Base-by-base conservation (phyloP, 2,888 invertebrate species). In the Drepana falcataria region DNA sequence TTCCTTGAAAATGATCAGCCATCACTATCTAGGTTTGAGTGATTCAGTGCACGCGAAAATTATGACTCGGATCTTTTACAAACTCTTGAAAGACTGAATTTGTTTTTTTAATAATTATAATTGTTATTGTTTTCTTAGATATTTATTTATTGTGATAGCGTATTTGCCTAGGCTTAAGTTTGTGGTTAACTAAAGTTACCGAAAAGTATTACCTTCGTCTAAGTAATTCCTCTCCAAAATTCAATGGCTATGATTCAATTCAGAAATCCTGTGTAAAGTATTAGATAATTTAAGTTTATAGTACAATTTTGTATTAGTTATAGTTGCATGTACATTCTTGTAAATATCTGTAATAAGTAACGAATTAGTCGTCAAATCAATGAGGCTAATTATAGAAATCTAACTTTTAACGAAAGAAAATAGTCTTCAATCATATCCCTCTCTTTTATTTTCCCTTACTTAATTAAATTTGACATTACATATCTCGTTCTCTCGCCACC, bases 61-160 rank as follows among this genome's bases (percentile, higher is more conserved):
- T 49, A 57, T 55, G 41, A 61, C 61, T 69, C 71, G 74, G 76
- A 73, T 74, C 80, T 80, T 80, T 64, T 66, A 66, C 66, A 77
- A 44, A 44, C 44, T 44, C 44, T 71, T 80, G 60, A 69, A 87
- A 91, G 91, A 89, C 91, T 91, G 91, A 89, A 68, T 73, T 81
- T 79, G 71, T 84, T 83, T 84, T 81, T 67, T 75, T 65, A 59
- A 33, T 73, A 68, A 70, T 21, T 21, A 21, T 78, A 68, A 75
- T 81, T 88, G 87, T 90, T 90, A 86, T 51, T 77, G 81, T 87
- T 89, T 81, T 77, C 61, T 72, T 74, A 84, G 76, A 87, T 73
- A 57, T 91, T 88, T 90, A 90, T 90, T 89, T 87, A 82, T 86
- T 87, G 86, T 89, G 85, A 88, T 88, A 84, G 77, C 74, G 73